A percentile compares a stretch with the other conserved stretches of the same genome.
phyloP scores from a whole-genome alignment of 2,113 vertebrate species.

The Hystrix brachyura region DNA sequence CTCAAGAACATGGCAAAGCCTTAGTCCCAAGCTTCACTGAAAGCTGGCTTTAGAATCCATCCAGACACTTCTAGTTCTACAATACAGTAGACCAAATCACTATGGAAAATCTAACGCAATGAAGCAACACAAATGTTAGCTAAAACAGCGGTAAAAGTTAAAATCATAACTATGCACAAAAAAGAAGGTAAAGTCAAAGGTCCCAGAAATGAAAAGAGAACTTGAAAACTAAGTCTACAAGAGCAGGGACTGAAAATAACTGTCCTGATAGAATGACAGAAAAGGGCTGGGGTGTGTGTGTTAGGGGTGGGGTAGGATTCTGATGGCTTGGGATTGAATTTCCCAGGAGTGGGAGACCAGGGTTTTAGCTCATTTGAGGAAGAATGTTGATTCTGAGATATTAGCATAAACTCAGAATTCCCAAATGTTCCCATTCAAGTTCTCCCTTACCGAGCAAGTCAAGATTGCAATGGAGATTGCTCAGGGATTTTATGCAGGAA shows the following conservation, averaged over 20 bases:
- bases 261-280: neutral
- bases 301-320: too few relatives aligned
- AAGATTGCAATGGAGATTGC: neutral
- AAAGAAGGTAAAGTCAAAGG: neutral
- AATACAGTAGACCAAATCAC: neutral
- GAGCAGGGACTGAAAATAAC: neutral
- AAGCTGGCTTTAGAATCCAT: neutral
- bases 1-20: neutral
- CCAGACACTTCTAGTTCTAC: neutral
- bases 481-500: neutral
- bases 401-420: neutral
- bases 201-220: conserved; percentile 46
- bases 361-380: neutral
- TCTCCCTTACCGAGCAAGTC: neutral
- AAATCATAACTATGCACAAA: neutral
- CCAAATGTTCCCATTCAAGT: neutral
- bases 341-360: too few relatives aligned
- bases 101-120: neutral
- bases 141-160: neutral
- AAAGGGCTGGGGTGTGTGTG: neutral
- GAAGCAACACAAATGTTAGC: neutral
- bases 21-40: neutral
- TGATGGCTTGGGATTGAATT: neutral
- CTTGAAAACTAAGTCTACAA: neutral
- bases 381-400: neutral